A percentile compares a stretch with the other conserved stretches of the same genome.
Evolutionary conservation across 2,113 vertebrate genomes (phyloP).

Genomic region (Telmatochromis bifrenatus): DNA sequence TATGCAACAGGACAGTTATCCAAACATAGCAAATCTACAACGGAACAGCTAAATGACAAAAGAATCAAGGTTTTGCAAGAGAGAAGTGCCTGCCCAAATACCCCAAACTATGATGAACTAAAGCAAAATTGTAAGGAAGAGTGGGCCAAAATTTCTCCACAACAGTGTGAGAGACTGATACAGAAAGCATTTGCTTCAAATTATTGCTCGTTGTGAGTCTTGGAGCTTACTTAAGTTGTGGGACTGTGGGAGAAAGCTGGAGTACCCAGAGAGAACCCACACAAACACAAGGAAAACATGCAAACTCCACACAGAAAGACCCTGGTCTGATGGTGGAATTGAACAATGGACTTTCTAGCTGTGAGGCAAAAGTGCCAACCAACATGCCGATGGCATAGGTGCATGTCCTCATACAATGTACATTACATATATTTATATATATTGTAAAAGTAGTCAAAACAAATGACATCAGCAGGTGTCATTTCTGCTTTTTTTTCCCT

Average conservation of each 20-base stretch:
- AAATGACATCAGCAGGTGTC: background rate
- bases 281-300: background rate
- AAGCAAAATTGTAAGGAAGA: background rate
- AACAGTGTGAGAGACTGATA: background rate
- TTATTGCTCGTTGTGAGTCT: background rate
- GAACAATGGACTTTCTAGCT: background rate
- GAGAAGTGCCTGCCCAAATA: background rate
- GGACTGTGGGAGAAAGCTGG: background rate
- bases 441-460: background rate
- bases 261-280: background rate
- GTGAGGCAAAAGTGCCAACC: accelerated
- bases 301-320: background rate
- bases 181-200: accelerated
- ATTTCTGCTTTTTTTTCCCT: background rate
- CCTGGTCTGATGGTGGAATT: background rate
- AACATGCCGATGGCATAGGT: background rate
- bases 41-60: accelerated
- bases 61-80: accelerated
- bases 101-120: accelerated
- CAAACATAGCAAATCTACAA: background rate
- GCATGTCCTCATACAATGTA: accelerated
- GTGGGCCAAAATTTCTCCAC: accelerated
- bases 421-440: background rate
- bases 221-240: background rate
- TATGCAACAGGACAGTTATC: accelerated